Percentiles rank a stretch among this genome's conserved stretches.
Evolutionary conservation across 2,888 invertebrate genomes (phyloP).

Genomic region (Epinotia nisella): DNA sequence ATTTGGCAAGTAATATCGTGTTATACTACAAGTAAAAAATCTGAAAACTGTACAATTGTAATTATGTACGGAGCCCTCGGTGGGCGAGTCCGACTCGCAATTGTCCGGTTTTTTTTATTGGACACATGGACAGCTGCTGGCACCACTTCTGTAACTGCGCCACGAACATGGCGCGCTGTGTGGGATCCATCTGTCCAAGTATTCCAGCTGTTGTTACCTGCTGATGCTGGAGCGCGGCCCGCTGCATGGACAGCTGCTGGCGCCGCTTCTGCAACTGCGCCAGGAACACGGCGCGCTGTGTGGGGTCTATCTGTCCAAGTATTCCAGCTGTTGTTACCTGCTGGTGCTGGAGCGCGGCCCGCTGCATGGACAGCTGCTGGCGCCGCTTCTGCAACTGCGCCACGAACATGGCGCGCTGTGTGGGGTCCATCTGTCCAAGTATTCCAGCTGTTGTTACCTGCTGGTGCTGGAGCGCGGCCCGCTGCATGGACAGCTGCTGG

Average conservation of each 20-base stretch:
- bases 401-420: constrained; percentile 13
- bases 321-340: constrained; percentile 57
- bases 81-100: no score
- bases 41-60: no score
- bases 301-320: not conserved
- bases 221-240: no score
- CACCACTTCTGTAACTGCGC: not conserved
- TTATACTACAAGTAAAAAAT: no score
- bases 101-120: no score
- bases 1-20: no score
- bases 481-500: constrained; percentile 81
- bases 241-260: not conserved
- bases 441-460: constrained; percentile 57
- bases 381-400: constrained; percentile 78
- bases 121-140: not conserved
- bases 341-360: constrained; percentile 78
- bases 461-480: constrained; percentile 78
- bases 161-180: no score
- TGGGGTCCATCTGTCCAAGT: not conserved
- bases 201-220: no score
- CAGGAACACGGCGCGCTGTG: no score
- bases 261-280: not conserved
- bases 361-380: constrained; percentile 81
- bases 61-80: no score
- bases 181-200: no score